Base-by-base conservation (phyloP, 2,113 vertebrate species). In the Heliornis fulica region DNA sequence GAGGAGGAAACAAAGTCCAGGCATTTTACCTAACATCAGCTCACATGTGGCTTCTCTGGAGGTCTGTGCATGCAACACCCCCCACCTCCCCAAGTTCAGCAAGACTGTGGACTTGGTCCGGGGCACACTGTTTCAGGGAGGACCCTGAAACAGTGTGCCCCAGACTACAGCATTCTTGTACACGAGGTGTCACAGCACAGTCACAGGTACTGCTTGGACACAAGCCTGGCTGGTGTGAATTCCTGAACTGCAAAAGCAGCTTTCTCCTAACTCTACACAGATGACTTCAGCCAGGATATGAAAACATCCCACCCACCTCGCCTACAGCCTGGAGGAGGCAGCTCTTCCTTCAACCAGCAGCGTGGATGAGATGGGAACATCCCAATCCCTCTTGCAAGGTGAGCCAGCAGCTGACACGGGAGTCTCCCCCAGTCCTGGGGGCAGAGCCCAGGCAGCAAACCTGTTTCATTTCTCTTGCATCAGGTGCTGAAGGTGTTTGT, bases 401-500 rank as follows among this genome's bases (percentile, higher is more conserved):
- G 14, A 81, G 21, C 57, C 40, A 79, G 66, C 1, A 8, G 46
- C 17, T 50, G 26, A 48, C 2, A 1, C 4, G 2, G 20, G n/a
- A 69, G 5, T 26, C 18, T 21, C 15, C 34, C 22, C 60, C 38
- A 13, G 43, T 20, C 7, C 9, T 15, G 34, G 20, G 3, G 18
- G 31, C 48, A 40, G 41, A n/a, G 53, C 48, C 34, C 54, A 51
- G 51, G 53, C 29, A 89, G 54, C 31, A 81, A 14, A 20, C 22
- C 43, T 8, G 1, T 9, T 53, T 56, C 1, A 38, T 40, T 87
- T 41, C 28, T 65, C 83, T 57, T 85, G 65, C 32, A 59, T 14
- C 0, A 0, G 18, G 13, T 46, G 75, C 26, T 3, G 2, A 63
- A 86, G 57, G 43, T 72, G 63, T 50, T 74, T 68, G 45, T 28